Base-by-base conservation (phyloP, 2,113 vertebrate species). In the Empidonax alnorum region DNA sequence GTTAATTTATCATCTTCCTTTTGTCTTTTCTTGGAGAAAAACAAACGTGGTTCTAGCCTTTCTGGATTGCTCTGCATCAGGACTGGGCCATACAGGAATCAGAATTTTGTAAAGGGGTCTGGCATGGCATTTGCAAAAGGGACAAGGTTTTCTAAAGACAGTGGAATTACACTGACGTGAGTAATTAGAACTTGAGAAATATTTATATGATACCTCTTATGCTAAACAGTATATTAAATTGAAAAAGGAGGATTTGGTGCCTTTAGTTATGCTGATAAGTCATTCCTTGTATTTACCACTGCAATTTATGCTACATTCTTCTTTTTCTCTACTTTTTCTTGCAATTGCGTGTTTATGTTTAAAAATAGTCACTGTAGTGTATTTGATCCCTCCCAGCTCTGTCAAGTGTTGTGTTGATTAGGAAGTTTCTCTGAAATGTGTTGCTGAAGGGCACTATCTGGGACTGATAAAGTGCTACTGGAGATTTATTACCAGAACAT, bases 111-210 rank as follows among this genome's bases (percentile, higher is more conserved):
- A 27, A 7, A 22, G 25, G 22, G 18, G 5, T 68, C 47, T 89
- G 49, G 6, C 39, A 17, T 47, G 12, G 21, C 21, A 6, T 25
- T 10, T 56, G 50, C 33, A 44, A 59, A 55, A 49, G 41, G 25
- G 21, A 13, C 66, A 18, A 50, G 11, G 6, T 66, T 86, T 82
- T 81, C 50, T 77, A 37, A 61, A 68, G 12, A 47, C 5, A 0
- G n/a, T 39, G 30, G 31, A 75, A 35, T 71, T 92, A 27, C 18
- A 53, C 16, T 35, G 30, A 5, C 0, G 0, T 41, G 44, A 77
- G 12, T 79, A 81, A 65, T 33, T 65, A 62, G 24, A 79, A 72
- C 22, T 53, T 84, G 37, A 61, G 39, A 74, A 74, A 24, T 74
- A 58, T 21, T 52, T 6, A 3, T 63, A 19, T 41, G 55, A 47